These are phyloP conservation scores for Hecatera dysodea DNA, from an alignment of 2,888 invertebrate species.

Conservation along the genomic window DNA sequence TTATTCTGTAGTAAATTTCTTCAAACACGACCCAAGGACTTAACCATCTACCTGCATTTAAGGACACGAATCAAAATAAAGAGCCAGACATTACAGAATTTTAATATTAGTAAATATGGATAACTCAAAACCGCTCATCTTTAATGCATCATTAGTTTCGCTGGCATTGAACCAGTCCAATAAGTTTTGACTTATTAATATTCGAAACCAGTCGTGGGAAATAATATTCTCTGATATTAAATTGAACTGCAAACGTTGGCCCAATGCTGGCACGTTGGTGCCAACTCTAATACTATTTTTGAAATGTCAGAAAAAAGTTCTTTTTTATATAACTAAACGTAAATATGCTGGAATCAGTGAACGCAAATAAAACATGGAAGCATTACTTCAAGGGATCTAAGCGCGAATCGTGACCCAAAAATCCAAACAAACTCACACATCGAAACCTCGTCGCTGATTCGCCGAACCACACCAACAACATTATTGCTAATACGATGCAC, in stretches of 20 bases:
- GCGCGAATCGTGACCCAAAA: no score
- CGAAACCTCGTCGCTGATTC: no score
- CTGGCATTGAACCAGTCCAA: slow-evolving; percentile 32
- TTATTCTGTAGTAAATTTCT: no score
- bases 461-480: no score
- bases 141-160: slow-evolving; percentile 27
- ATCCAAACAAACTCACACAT: no score
- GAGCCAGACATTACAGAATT: not conserved
- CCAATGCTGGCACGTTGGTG: slow-evolving; percentile 3
- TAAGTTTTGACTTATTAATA: slow-evolving; percentile 42
- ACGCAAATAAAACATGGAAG: no score
- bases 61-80: not conserved
- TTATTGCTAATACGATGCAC: no score
- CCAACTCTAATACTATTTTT: not conserved
- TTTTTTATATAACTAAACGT: no score
- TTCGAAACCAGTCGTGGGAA: slow-evolving; percentile 42
- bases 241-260: slow-evolving; percentile 13
- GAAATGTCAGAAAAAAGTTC: not conserved
- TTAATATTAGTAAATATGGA: not conserved
- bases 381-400: no score
- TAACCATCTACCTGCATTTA: not conserved
- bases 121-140: slow-evolving; percentile 23
- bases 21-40: not conserved
- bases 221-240: slow-evolving; percentile 29
- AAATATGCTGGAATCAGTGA: no score